Evolutionary conservation across 2,888 invertebrate species (phyloP).

Genomic region (Hyposoter dolosus): DNA sequence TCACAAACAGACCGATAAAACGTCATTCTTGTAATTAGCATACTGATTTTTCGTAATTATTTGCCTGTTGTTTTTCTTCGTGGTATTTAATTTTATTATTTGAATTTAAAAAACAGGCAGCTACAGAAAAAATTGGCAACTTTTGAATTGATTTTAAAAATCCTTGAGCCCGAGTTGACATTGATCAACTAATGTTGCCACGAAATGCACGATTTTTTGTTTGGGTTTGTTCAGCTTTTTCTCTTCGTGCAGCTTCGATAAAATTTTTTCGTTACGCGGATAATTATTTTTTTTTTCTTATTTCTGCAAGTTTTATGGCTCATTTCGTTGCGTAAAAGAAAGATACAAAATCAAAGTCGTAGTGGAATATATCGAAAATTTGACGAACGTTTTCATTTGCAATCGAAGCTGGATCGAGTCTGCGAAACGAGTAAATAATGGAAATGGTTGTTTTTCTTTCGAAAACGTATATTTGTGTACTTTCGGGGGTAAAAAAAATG

Average conservation of each 20-base stretch:
- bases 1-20: constrained; percentile 44
- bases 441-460: constrained; percentile 1
- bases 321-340: background rate
- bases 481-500: constrained; percentile 23
- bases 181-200: constrained; percentile 18
- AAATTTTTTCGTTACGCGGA: background rate
- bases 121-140: background rate
- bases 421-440: background rate
- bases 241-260: background rate
- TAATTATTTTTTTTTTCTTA: background rate
- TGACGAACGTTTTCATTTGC: background rate
- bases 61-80: background rate
- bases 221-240: background rate
- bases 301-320: background rate
- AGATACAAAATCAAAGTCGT: background rate
- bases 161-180: constrained; percentile 5
- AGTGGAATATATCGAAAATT: background rate
- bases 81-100: background rate
- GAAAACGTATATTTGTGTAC: constrained; percentile 13
- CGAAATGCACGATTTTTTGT: constrained; percentile 8
- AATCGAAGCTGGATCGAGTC: no score
- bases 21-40: constrained; percentile 31
- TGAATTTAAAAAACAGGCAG: background rate
- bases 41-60: constrained; percentile 23
- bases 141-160: constrained; percentile 19